Conservation (phyloP, 2,888 invertebrate genomes). For the Xylota sylvarum region DNA sequence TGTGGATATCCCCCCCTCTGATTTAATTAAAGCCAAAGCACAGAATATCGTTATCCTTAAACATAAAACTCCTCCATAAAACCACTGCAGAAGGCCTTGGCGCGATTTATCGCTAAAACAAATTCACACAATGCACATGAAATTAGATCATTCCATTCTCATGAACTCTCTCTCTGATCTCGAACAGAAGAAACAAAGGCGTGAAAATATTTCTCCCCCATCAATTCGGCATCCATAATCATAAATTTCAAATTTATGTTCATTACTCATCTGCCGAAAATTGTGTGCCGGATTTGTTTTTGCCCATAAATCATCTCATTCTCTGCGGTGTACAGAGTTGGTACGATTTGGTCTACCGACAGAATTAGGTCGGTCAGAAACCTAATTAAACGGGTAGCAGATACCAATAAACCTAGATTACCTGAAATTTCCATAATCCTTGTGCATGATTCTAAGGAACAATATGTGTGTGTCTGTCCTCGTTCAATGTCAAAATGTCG, state of each 20-base stretch:
- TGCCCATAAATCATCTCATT: slow-evolving; percentile 23
- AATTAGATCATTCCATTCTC: slow-evolving; percentile 9
- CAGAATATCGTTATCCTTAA: background rate
- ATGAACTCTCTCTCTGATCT: background rate
- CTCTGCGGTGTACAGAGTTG: background rate
- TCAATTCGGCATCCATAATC: slow-evolving; percentile 34
- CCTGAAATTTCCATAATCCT: background rate
- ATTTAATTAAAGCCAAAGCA: background rate
- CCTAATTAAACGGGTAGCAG: slow-evolving; percentile 1
- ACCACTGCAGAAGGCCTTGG: background rate
- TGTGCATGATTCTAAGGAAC: background rate
- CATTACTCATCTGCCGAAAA: slow-evolving; percentile 39
- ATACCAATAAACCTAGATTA: background rate
- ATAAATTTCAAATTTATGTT: slow-evolving; percentile 58
- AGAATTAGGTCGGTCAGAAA: background rate
- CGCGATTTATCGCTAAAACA: background rate
- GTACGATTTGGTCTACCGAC: background rate
- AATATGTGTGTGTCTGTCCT: background rate
- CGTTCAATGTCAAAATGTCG: background rate
- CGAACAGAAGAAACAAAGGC: slow-evolving; percentile 7
- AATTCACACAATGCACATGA: slow-evolving; percentile 14
- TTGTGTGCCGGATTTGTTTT: slow-evolving; percentile 20
- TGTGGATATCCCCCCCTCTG: too few relatives aligned
- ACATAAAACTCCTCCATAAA: background rate
- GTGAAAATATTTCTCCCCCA: slow-evolving; percentile 19